Conservation (phyloP, 2,888 invertebrate species). For the Chloromyia formosa region DNA sequence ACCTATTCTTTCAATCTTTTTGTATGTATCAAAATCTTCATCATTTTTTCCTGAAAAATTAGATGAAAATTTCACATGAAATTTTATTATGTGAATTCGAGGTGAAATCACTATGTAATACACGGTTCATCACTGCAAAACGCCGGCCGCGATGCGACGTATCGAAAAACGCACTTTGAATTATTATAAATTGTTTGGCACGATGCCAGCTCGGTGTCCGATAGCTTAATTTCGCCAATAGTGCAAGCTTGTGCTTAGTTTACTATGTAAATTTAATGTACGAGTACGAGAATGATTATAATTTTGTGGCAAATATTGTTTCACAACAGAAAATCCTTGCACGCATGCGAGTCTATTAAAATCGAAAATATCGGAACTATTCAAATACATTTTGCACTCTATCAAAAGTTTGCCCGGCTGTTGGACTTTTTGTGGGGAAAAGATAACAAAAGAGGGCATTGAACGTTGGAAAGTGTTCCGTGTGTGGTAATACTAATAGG, state of each 20-base stretch:
- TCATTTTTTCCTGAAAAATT: no score
- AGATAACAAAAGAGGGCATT: not conserved
- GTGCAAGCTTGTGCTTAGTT: not conserved
- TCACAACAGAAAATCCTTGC: no score
- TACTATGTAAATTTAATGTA: slow-evolving; percentile 4
- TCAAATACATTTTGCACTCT: not conserved
- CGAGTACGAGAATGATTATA: slow-evolving; percentile 10
- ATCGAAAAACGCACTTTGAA: slow-evolving; percentile 24
- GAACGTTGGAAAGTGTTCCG: no score
- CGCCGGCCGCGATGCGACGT: no score
- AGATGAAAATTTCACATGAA: not conserved
- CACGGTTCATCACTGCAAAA: not conserved
- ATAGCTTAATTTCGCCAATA: slow-evolving; percentile 18
- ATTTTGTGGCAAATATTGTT: slow-evolving; percentile 5
- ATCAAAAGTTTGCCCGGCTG: not conserved
- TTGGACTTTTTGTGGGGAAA: no score
- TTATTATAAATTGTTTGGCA: slow-evolving; percentile 30
- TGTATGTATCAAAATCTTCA: no score
- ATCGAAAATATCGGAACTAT: slow-evolving; percentile 15
- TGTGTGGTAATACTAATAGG: no score
- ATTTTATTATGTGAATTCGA: slow-evolving; percentile 6
- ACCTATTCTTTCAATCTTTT: no score
- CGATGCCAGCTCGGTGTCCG: not conserved
- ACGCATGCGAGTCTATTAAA: slow-evolving; percentile 30
- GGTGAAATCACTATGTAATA: slow-evolving; percentile 26